These are phyloP conservation scores for Drosophila lini DNA, from an alignment of 1,140 invertebrate species.

Conservation along the genomic window DNA sequence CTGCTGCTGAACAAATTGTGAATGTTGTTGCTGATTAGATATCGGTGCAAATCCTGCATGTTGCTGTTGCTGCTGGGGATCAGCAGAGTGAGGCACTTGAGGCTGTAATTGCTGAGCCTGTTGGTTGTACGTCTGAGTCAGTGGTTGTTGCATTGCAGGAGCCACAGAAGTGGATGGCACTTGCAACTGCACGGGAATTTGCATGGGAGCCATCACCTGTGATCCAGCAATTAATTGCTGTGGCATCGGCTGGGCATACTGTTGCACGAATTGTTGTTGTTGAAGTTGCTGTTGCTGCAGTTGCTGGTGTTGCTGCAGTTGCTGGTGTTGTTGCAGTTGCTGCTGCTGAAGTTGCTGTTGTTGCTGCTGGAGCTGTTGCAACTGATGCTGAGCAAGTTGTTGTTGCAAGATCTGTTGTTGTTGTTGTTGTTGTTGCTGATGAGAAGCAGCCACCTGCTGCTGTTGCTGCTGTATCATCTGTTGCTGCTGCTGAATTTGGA, in stretches of 20 bases:
- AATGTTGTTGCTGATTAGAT: constrained; percentile 40
- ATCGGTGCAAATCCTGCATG: constrained; percentile 69
- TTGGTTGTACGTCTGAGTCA: constrained; percentile 31
- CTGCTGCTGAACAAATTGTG: constrained; percentile 67
- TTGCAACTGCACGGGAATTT: constrained; percentile 61
- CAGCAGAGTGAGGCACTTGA: constrained; percentile 25
- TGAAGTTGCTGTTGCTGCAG: constrained; percentile 50
- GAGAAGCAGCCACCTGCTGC: constrained; percentile 38
- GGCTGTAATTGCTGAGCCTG: constrained; percentile 55
- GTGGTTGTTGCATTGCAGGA: constrained; percentile 42
- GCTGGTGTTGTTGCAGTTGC: constrained; percentile 31
- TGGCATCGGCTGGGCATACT: constrained; percentile 48
- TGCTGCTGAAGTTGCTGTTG: constrained; percentile 44
- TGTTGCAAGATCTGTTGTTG: constrained; percentile 57
- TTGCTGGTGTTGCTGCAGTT: constrained; percentile 42
- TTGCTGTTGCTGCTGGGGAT: constrained; percentile 53
- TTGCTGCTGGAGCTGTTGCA: constrained; percentile 49
- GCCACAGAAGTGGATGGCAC: constrained; percentile 44
- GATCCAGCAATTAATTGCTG: constrained; percentile 82
- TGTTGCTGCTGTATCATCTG: constrained; percentile 47
- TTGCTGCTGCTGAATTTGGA: constrained; percentile 47
- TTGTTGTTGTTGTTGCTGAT: constrained; percentile 54
- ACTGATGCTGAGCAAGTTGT: constrained; percentile 43
- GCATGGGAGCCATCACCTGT: constrained; percentile 84
- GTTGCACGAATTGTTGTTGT: constrained; percentile 75